Evolutionary conservation across 2,113 vertebrate genomes (phyloP).

Genomic region (Theristicus caerulescens): DNA sequence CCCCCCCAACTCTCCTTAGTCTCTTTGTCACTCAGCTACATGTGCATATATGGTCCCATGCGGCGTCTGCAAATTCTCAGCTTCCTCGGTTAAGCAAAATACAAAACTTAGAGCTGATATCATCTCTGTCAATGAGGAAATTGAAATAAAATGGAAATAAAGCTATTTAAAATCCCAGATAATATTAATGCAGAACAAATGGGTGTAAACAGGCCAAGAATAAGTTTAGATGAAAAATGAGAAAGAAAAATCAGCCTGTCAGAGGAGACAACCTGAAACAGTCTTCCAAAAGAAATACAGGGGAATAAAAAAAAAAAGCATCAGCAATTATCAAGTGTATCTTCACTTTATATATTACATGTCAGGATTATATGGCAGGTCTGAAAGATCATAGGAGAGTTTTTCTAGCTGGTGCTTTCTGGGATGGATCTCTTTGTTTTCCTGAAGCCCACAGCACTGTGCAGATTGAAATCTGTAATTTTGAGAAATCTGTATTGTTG

Average conservation of each 20-base stretch:
- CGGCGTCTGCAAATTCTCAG: not conserved
- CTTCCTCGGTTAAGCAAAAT: not conserved
- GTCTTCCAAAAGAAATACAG: not conserved
- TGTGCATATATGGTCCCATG: too few relatives aligned
- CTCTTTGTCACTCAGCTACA: rapidly evolving
- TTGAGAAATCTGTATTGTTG: not conserved
- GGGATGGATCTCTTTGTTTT: not conserved
- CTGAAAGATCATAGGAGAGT: not conserved
- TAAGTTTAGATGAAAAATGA: not conserved
- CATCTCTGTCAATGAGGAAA: not conserved
- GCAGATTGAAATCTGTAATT: not conserved
- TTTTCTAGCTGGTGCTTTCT: not conserved
- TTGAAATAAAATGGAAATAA: not conserved
- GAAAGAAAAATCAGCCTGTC: not conserved
- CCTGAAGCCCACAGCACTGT: not conserved
- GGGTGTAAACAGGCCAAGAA: not conserved
- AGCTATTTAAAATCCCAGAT: not conserved
- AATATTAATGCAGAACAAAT: not conserved
- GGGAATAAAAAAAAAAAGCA: not conserved
- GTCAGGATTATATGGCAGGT: not conserved
- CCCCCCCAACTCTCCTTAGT: too few relatives aligned
- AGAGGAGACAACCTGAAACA: not conserved
- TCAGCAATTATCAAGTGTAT: not conserved
- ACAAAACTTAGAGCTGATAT: not conserved
- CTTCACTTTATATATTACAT: not conserved